Evolutionary conservation across 2,888 invertebrate species (phyloP), one percentile per base, ranked within the genome.

Genomic region (Tiphia femorata): DNA sequence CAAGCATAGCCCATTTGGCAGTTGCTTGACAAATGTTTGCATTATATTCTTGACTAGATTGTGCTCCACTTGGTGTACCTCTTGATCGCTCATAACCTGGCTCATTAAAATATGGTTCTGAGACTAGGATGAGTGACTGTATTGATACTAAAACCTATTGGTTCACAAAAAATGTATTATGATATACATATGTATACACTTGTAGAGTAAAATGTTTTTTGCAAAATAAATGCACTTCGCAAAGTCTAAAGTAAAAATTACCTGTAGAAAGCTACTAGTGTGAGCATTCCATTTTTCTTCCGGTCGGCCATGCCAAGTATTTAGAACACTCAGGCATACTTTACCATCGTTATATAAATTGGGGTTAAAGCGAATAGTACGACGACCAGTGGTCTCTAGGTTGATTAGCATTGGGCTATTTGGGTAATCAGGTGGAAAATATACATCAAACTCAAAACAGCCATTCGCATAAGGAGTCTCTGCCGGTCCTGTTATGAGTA

Each of bases 231-330:
- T 29, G 10, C 12, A 29, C 10, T 6, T n/a, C 29, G 29, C 29
- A n/a, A 29, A 29, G 10, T 29, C 12, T 29, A 29, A 29, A 29
- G 27, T 37, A 20, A 14, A 42, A 29, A 49, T 55, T 62, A 88
- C 89, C 87, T 93, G 93, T 59, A 97, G 87, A 80, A 97, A 96
- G 83, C 95, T 96, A 38, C 96, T 96, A 0, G 96, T 97, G 83
- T 96, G 95, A 60, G 96, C 92, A 85, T 96, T 97, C 97, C 97
- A 97, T 84, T 96, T 96, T 85, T 97, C 97, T 85, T 97, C 97
- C 19, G 97, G 97, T 49, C 96, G 87, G 5, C 97, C 97, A 84
- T 97, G 96, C 97, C 97, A 97, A 2, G 97, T 97, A 85, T 97
- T 97, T 66, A 97, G 87, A 65, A 97, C 95, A 69, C 96, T 96